Base-by-base conservation (phyloP, 2,888 invertebrate species). In the Nomada ruficornis region DNA sequence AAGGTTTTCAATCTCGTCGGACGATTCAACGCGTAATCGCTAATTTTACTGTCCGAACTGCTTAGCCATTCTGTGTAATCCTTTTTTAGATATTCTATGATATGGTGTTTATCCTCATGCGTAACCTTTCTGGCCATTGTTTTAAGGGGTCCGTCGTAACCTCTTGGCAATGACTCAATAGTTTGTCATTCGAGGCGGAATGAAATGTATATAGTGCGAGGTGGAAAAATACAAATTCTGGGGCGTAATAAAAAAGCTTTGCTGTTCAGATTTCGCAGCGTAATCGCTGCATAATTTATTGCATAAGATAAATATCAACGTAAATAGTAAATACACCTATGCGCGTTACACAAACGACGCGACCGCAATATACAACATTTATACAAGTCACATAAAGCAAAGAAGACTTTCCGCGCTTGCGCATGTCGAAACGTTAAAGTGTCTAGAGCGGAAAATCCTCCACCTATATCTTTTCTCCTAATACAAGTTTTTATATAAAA, bases 241-340 rank as follows among this genome's bases (percentile, higher is more conserved):
- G 15, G 36, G 10, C 20, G 18, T 11, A 36, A 62, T 20, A 10
- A 26, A 13, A 36, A 20, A 2, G 4, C 18, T 10, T 57, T 36
- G 36, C 1, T 11, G 15, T 2, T 36, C 15, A 36, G 36, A 73
- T 86, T 88, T 86, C 50, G 62, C 82, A 68, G 63, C 70, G 9
- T 44, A 2, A 2, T 5, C 42, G 89, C 89, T 90, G 91, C 88
- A 86, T 89, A 88, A 89, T 92, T 93, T 93, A 92, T 92, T 93
- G 89, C 89, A 88, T 77, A 82, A 88, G 86, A 90, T 91, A 92
- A 92, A 91, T 91, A 91, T 89, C 80, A 90, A 84, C 62, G 50
- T 80, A 86, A 81, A 70, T 79, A 71, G 82, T 83, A 88, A 84
- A 77, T 67, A 75, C 79, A 73, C 52, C 82, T 84, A 63, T 50